phyloP scores from a whole-genome alignment of 2,888 invertebrate genomes.

The Drosophila koepferae region DNA sequence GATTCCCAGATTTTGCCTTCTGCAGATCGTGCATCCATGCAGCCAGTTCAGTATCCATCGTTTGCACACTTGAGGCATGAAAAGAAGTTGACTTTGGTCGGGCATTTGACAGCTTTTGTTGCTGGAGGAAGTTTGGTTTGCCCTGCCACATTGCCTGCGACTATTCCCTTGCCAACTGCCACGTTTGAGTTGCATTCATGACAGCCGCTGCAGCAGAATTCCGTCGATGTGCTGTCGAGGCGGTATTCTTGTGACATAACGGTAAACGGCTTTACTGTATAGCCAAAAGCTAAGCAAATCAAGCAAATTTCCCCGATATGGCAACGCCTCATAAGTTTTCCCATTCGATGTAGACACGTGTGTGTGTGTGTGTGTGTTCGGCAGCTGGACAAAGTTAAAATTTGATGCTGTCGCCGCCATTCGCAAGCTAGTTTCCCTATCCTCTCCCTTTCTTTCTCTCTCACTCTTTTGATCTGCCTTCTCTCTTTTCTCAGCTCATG shows the following conservation, averaged over 20 bases:
- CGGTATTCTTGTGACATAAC: constrained; percentile 50
- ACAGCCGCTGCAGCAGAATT: constrained; percentile 20
- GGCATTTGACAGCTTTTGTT: constrained; percentile 57
- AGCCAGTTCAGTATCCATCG: constrained; percentile 12
- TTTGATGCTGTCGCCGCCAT: constrained; percentile 42
- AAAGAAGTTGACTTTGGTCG: constrained; percentile 50
- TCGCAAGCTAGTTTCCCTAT: constrained; percentile 18
- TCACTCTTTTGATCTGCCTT: neutral
- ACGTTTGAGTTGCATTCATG: constrained; percentile 46
- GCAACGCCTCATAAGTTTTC: constrained; percentile 36
- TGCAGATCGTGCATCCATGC: constrained; percentile 28
- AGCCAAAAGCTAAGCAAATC: constrained; percentile 67
- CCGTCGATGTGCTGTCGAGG: constrained; percentile 9
- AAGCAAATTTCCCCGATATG: constrained; percentile 49
- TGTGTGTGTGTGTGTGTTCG: constrained; percentile 11
- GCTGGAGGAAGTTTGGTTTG: neutral
- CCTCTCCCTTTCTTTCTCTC: neutral
- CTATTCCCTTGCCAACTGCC: neutral
- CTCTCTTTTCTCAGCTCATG: neutral
- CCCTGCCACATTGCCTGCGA: neutral
- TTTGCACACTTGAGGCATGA: constrained; percentile 46
- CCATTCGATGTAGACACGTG: constrained; percentile 10
- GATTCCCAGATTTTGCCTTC: constrained; percentile 7
- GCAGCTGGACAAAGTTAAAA: constrained; percentile 42
- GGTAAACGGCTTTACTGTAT: constrained; percentile 69